Conservation (phyloP, 2,888 invertebrate species). For the Carcina quercana region DNA sequence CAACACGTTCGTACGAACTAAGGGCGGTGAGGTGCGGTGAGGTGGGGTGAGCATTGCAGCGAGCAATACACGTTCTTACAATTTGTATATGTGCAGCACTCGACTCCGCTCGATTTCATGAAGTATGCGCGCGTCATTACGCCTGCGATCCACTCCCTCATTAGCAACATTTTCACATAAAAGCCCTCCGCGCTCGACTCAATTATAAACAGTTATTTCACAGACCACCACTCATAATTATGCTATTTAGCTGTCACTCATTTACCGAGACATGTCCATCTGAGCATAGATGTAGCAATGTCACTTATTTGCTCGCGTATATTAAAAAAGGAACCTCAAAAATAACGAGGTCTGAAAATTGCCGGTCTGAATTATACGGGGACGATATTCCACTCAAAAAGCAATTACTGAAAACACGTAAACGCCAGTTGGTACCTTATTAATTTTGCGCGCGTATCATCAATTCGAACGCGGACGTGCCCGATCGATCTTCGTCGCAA, state of each 20-base stretch:
- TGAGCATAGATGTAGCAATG: conserved; percentile 22
- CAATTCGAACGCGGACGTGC: conserved; percentile 42
- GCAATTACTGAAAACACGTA: conserved; percentile 45
- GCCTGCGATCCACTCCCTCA: conserved; percentile 50
- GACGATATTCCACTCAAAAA: conserved; percentile 34
- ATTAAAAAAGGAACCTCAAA: no score
- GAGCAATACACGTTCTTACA: no score
- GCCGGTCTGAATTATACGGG: conserved; percentile 29
- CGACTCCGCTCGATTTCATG: conserved; percentile 28
- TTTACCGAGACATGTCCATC: conserved; percentile 52
- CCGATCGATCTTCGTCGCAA: conserved; percentile 40
- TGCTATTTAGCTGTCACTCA: conserved; percentile 58
- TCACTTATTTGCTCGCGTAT: conserved; percentile 3
- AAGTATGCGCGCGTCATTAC: conserved; percentile 57
- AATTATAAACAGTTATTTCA: conserved; percentile 68
- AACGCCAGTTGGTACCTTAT: conserved; percentile 50
- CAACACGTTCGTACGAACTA: no score
- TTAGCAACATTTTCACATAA: conserved; percentile 67
- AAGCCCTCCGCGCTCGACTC: conserved; percentile 49
- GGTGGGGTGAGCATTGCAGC: no score
- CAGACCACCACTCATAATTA: conserved; percentile 53
- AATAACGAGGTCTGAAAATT: conserved; percentile 29
- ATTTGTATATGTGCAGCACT: no score
- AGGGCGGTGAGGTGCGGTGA: no score
- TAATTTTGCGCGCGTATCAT: conserved; percentile 55